These are phyloP conservation scores for Nasonia giraulti DNA, from an alignment of 1,140 invertebrate genomes.

Conservation along the genomic window DNA sequence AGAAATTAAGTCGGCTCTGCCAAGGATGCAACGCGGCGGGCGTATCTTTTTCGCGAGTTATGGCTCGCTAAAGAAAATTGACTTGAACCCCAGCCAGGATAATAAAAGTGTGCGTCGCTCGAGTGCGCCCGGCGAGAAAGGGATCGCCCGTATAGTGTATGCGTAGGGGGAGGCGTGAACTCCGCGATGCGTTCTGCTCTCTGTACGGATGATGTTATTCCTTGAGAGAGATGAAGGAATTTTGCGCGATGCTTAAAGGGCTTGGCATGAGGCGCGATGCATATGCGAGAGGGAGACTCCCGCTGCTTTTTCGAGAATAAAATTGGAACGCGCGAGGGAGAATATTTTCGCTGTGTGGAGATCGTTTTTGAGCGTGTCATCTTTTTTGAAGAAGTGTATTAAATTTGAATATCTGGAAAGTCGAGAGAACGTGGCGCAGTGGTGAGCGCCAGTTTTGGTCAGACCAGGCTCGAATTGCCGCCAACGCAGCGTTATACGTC, in stretches of 20 bases:
- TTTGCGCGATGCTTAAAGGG: background rate
- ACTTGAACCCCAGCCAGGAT: conserved; percentile 71
- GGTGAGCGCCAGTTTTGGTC: no score
- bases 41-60: conserved; percentile 56
- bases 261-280: background rate
- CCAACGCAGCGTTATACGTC: no score
- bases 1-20: conserved; percentile 63
- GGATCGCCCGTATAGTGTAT: background rate
- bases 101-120: conserved; percentile 64
- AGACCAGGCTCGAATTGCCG: no score
- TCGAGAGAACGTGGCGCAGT: no score
- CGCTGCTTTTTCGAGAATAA: background rate
- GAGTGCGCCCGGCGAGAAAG: conserved; percentile 37
- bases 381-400: no score
- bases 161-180: conserved; percentile 49
- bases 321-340: background rate
- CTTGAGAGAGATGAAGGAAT: conserved; percentile 2
- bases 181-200: background rate
- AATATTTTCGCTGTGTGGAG: background rate
- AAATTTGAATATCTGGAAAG: no score
- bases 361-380: background rate
- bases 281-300: background rate
- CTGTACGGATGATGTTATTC: conserved; percentile 5
- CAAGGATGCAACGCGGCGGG: conserved; percentile 54
- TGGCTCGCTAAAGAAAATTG: conserved; percentile 70